Percentiles rank a stretch among this genome's conserved stretches.
Conservation (phyloP, 2,888 invertebrate species). For the Pachydiplax longipennis region DNA sequence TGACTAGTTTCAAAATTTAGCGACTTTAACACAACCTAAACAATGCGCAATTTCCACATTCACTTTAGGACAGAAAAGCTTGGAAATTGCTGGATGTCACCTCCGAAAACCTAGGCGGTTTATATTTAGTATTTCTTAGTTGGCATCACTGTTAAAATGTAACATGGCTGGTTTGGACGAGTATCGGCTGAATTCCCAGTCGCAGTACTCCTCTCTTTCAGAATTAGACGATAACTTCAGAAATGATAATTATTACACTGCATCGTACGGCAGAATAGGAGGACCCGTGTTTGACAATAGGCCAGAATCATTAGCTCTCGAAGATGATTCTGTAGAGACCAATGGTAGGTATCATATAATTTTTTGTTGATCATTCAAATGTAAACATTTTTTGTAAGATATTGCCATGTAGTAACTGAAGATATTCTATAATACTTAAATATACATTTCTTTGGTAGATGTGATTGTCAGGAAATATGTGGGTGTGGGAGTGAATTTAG, state of each 20-base stretch:
- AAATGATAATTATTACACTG: slow-evolving; percentile 23
- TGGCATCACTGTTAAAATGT: slow-evolving; percentile 14
- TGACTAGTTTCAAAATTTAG: not conserved
- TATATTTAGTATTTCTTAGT: not conserved
- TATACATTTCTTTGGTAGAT: slow-evolving; percentile 60
- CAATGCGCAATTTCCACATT: not conserved
- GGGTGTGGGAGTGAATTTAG: slow-evolving; percentile 81
- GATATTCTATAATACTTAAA: not conserved
- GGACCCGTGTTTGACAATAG: not conserved
- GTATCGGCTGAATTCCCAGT: slow-evolving; percentile 47
- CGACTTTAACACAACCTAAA: not conserved
- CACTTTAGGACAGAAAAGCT: not conserved
- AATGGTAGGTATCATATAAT: not conserved
- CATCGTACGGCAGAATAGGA: slow-evolving; percentile 18
- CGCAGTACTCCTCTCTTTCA: not conserved
- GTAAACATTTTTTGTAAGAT: not conserved
- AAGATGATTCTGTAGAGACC: not conserved
- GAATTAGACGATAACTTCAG: not conserved
- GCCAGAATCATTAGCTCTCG: not conserved
- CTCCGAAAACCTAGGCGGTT: not conserved
- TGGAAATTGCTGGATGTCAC: not conserved
- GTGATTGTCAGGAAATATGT: slow-evolving; percentile 71
- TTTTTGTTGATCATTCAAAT: not conserved
- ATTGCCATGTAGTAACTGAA: not conserved
- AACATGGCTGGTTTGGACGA: slow-evolving; percentile 53